Evolutionary conservation across 2,888 invertebrate genomes (phyloP).

Genomic region (Boloria euphrosyne): DNA sequence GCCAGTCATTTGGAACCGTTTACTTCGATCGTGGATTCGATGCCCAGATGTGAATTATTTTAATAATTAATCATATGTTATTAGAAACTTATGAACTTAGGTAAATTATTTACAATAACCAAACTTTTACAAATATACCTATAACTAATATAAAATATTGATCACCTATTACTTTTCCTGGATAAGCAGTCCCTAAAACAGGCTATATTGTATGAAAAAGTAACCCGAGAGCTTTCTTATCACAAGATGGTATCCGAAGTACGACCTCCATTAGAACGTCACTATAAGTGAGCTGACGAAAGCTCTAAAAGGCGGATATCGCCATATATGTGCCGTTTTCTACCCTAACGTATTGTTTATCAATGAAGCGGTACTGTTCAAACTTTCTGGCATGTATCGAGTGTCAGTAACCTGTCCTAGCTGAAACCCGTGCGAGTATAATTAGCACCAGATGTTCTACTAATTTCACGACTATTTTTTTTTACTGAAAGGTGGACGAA

Average conservation of each 20-base stretch:
- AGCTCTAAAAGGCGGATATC: conserved; percentile 16
- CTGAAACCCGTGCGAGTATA: conserved; percentile 40
- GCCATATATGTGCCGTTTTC: background rate
- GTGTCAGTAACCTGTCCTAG: conserved; percentile 55
- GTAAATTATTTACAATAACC: too few species aligned
- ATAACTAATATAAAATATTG: too few species aligned
- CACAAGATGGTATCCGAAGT: conserved; percentile 1
- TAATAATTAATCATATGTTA: too few species aligned
- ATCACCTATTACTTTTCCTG: too few species aligned
- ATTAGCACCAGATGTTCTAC: conserved; percentile 41
- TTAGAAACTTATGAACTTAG: too few species aligned
- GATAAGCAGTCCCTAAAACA: conserved; percentile 1
- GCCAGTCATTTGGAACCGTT: too few species aligned
- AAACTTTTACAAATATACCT: too few species aligned
- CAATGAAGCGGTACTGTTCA: conserved; percentile 17
- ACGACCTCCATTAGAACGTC: conserved; percentile 7
- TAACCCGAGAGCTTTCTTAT: conserved; percentile 12
- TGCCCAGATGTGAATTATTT: too few species aligned
- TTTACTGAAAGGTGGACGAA: conserved; percentile 11
- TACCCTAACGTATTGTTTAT: conserved; percentile 6
- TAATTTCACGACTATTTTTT: conserved; percentile 20
- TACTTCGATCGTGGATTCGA: too few species aligned
- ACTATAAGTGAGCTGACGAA: conserved; percentile 10
- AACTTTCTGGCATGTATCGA: conserved; percentile 17
- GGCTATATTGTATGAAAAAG: conserved; percentile 1